A percentile compares a stretch with the other conserved stretches of the same genome.
Evolutionary conservation across 2,888 invertebrate genomes (phyloP).

Genomic region (Saturnia japonica): DNA sequence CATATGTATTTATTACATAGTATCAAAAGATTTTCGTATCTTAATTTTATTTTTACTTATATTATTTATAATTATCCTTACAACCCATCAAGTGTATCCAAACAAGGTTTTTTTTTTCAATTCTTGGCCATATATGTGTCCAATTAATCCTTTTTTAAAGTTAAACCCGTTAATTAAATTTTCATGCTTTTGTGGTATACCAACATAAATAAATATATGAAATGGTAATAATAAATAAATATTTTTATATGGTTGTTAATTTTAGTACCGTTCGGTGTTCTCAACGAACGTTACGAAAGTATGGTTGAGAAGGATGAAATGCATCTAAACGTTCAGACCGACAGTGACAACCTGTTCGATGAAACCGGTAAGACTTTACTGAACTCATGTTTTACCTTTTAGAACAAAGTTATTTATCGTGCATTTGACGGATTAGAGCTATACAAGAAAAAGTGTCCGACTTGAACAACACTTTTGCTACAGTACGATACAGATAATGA

Average conservation of each 20-base stretch:
- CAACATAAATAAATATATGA: not conserved
- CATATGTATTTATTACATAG: too few species aligned
- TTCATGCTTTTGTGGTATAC: not conserved
- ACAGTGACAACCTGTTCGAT: constrained; percentile 50
- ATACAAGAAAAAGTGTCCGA: too few species aligned
- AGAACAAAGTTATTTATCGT: too few species aligned
- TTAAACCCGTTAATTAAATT: too few species aligned
- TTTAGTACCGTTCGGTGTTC: constrained; percentile 89
- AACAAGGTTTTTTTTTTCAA: too few species aligned
- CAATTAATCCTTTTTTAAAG: too few species aligned
- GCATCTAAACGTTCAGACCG: constrained; percentile 33
- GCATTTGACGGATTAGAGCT: too few species aligned
- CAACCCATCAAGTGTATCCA: not conserved
- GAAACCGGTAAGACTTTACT: constrained; percentile 50
- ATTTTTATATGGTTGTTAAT: not conserved
- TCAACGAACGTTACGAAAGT: constrained; percentile 90
- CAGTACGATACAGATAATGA: too few species aligned
- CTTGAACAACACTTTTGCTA: too few species aligned
- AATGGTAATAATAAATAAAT: not conserved
- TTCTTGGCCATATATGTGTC: not conserved
- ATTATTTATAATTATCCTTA: too few species aligned
- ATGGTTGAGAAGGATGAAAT: constrained; percentile 87
- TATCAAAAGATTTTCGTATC: too few species aligned
- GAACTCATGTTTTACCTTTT: not conserved
- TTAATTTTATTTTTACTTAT: too few species aligned